Conservation (phyloP, 2,113 vertebrate genomes). For the Paracanthobrama guichenoti region DNA sequence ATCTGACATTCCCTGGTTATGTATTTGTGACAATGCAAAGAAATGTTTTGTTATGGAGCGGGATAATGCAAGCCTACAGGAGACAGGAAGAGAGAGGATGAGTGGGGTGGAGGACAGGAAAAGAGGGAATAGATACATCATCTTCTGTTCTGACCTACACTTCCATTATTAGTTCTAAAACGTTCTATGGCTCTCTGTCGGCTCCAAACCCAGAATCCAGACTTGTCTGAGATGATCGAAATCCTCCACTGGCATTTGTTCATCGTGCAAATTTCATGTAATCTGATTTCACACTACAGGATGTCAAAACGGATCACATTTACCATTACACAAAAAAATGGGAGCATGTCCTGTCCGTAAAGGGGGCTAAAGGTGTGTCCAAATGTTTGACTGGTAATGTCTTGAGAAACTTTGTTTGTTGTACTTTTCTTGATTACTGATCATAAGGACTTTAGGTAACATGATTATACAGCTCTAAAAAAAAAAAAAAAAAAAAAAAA, state of each 20-base stretch:
- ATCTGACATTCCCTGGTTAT: not conserved
- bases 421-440: not conserved
- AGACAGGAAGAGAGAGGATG: slow-evolving; percentile 9
- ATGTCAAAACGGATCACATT: not conserved
- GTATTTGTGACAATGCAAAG: not conserved
- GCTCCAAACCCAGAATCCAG: not conserved
- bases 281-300: not conserved
- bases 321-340: no score
- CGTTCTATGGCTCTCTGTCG: slow-evolving; percentile 25
- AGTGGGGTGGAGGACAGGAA: slow-evolving; percentile 21
- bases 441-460: not conserved
- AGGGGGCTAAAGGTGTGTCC: not conserved
- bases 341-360: not conserved
- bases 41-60: not conserved
- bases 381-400: not conserved
- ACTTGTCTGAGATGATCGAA: not conserved
- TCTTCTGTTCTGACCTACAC: not conserved
- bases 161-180: not conserved
- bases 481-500: not conserved
- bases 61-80: not conserved
- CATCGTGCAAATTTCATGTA: no score
- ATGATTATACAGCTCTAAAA: not conserved
- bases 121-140: not conserved
- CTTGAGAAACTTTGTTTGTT: not conserved
- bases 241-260: not conserved